Evolutionary conservation across 2,113 vertebrate species (phyloP).

Genomic region (Mugil cephalus): DNA sequence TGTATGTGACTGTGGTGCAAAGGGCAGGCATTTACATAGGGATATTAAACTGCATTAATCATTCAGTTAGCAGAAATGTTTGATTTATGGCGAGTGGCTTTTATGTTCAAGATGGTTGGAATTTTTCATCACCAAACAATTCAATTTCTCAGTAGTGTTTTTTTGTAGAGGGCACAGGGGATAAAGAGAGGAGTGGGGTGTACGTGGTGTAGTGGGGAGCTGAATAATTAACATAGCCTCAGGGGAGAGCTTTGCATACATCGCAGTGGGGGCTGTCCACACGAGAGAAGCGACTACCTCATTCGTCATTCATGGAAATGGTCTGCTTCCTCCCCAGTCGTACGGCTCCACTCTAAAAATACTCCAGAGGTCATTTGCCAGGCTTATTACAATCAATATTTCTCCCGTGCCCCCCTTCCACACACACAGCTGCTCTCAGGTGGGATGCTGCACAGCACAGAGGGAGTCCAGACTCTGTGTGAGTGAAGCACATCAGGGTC

Average conservation of each 20-base stretch:
- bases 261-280: conserved; percentile 16
- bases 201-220: conserved; percentile 23
- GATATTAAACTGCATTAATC: conserved; percentile 67
- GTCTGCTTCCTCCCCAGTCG: conserved; percentile 67
- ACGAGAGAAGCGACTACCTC: conserved; percentile 57
- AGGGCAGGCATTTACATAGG: conserved; percentile 47
- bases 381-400: conserved; percentile 81
- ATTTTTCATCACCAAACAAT: conserved; percentile 74
- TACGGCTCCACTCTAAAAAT: conserved; percentile 81
- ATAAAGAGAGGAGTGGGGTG: conserved; percentile 20
- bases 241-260: conserved; percentile 67
- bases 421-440: conserved; percentile 50
- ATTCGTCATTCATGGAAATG: conserved; percentile 81
- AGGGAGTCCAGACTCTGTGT: neutral
- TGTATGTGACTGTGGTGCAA: neutral
- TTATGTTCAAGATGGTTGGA: conserved; percentile 65
- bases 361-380: conserved; percentile 80
- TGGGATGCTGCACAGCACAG: conserved; percentile 17
- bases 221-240: conserved; percentile 74
- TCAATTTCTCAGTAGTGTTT: conserved; percentile 66
- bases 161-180: conserved; percentile 55
- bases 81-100: conserved; percentile 73
- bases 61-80: conserved; percentile 52
- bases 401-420: conserved; percentile 34
- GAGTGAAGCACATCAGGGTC: neutral